Evolutionary conservation across 1,140 invertebrate genomes (phyloP).

Genomic region (Hyles euphorbiae): DNA sequence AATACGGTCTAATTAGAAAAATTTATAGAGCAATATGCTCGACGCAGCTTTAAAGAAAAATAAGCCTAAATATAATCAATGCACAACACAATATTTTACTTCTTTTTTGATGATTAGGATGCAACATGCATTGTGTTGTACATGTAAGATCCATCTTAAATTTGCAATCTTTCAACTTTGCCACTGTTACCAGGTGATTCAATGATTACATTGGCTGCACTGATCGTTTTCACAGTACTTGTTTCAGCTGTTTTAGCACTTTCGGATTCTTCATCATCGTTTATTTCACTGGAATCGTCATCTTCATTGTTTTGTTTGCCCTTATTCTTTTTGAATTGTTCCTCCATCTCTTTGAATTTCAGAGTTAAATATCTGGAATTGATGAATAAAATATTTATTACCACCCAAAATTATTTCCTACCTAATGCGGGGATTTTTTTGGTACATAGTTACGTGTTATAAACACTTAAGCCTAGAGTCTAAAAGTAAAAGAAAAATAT

Average conservation of each 20-base stretch:
- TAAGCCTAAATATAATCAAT: too few species aligned
- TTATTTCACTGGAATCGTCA: conserved; percentile 30
- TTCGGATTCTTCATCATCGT: conserved; percentile 11
- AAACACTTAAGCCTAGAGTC: too few species aligned
- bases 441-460: too few species aligned
- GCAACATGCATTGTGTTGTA: not conserved
- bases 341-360: conserved; percentile 90
- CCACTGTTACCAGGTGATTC: conserved; percentile 53
- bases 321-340: conserved; percentile 79
- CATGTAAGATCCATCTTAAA: not conserved
- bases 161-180: conserved; percentile 57
- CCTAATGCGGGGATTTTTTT: not conserved
- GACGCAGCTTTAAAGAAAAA: too few species aligned
- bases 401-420: too few species aligned
- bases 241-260: conserved; percentile 9
- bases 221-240: conserved; percentile 16
- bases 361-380: conserved; percentile 82
- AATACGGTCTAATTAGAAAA: too few species aligned
- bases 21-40: too few species aligned
- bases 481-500: too few species aligned
- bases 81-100: too few species aligned
- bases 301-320: conserved; percentile 49
- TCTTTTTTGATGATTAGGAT: not conserved
- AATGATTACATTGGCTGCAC: conserved; percentile 45
- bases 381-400: conserved; percentile 2